Evolutionary conservation across 2,113 vertebrate species (phyloP), one percentile per base, ranked within the genome.

Genomic region (Geococcyx californianus): DNA sequence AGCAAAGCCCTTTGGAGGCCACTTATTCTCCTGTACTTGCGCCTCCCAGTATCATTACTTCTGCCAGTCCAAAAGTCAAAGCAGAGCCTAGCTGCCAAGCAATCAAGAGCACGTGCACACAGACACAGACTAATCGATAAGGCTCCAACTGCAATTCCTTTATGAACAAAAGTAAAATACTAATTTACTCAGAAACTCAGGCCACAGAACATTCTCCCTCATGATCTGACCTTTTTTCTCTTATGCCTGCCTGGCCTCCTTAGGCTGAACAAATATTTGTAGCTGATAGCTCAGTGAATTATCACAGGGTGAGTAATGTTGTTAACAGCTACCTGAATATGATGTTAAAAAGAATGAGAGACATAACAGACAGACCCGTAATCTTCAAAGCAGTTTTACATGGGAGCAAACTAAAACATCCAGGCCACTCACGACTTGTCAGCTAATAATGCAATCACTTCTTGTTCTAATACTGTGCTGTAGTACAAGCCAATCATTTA

Each of bases 261-360:
- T 87, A 94, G 68, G 58, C 87, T 96, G 64, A 96, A 78, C 83
- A 97, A 97, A 95, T 96, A 97, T 84, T 97, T 94, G 92, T 60
- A 90, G 64, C 75, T 89, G 91, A 94, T 93, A 97, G 86, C 94
- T 92, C 92, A 85, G 11, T 60, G 91, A 96, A 96, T 97, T 96
- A 96, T 84, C 60, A 75, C 21, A 91, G 84, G 60, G 75, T 77
- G 82, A 96, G 68, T 55, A 82, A 67, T 42, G 51, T 63, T 94
- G 64, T 49, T 64, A 97, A 88, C 51, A 92, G 24, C 58, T 74
- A 93, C 58, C 72, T 76, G 79, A 96, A 84, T 55, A 91, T 76
- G 95, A 95, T 84, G 94, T 96, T 96, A 96, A 89, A 91, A 90
- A 96, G 93, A 90, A 93, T 52, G 89, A 97, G 64, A 84, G 78